Evolutionary conservation across 2,888 invertebrate genomes (phyloP).

Genomic region (Caenorhabditis sp.): DNA sequence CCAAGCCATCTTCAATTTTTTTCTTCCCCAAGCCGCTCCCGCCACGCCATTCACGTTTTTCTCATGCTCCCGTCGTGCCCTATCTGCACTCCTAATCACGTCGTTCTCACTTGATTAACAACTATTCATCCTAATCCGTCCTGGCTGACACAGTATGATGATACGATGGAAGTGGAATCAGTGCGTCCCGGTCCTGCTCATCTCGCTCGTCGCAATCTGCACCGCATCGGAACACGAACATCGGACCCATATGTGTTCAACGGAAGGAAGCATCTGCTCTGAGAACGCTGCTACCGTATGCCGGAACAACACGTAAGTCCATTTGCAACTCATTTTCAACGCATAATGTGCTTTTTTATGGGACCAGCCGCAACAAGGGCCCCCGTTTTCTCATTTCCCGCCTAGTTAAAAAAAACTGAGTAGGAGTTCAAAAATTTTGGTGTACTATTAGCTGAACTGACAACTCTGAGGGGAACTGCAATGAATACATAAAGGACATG

Average conservation of each 20-base stretch:
- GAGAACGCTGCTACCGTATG: conserved; percentile 80
- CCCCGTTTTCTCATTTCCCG: conserved; percentile 24
- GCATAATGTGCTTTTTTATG: conserved; percentile 24
- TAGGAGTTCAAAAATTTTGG: conserved; percentile 14
- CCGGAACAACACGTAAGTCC: conserved; percentile 81
- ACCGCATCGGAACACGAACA: conserved; percentile 50
- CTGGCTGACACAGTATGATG: conserved; percentile 51
- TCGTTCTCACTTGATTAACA: conserved; percentile 45
- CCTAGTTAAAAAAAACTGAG: conserved; percentile 22
- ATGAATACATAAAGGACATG: conserved; percentile 55
- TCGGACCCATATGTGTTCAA: conserved; percentile 63
- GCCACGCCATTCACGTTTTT: conserved; percentile 41
- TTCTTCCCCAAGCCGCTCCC: conserved; percentile 37
- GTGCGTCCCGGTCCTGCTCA: conserved; percentile 15
- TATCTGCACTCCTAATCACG: conserved; percentile 63
- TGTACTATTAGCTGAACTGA: conserved; percentile 22
- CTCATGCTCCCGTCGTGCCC: conserved; percentile 59
- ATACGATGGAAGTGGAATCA: conserved; percentile 55
- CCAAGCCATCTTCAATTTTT: conserved; percentile 56
- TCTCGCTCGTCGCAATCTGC: conserved; percentile 26
- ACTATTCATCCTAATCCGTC: conserved; percentile 45
- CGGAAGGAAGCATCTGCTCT: conserved; percentile 77
- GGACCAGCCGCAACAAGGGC: conserved; percentile 3
- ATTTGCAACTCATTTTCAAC: conserved; percentile 23
- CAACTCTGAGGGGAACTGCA: conserved; percentile 34